Percentiles rank a stretch among this genome's conserved stretches.
These are phyloP conservation scores for Botia kubotai DNA, from an alignment of 2,797 vertebrate genomes.

Conservation along the genomic window DNA sequence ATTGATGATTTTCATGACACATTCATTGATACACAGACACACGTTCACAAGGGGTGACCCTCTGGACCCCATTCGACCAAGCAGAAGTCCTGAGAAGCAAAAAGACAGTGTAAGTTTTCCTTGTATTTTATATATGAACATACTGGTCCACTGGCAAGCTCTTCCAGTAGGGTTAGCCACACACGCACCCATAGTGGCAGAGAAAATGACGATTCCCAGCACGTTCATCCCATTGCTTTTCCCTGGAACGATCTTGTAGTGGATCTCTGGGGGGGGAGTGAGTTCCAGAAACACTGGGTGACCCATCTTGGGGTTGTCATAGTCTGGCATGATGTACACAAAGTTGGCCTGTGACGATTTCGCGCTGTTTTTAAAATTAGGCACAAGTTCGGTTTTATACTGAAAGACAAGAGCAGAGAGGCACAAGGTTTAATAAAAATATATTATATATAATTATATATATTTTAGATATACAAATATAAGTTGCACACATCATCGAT, in stretches of 20 bases:
- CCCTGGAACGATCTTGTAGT: slow-evolving; percentile 83
- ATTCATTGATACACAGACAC: slow-evolving; percentile 89
- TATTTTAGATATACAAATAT: no score
- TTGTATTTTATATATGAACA: neutral
- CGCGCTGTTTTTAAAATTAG: slow-evolving; percentile 70
- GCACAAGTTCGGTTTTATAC: slow-evolving; percentile 87
- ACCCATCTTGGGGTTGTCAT: slow-evolving; percentile 81
- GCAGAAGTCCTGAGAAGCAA: slow-evolving; percentile 79
- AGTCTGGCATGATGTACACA: slow-evolving; percentile 88
- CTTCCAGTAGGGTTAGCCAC: neutral
- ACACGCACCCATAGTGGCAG: slow-evolving; percentile 85
- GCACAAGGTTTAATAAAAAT: slow-evolving; percentile 10
- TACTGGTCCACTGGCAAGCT: neutral
- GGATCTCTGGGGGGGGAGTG: slow-evolving; percentile 84
- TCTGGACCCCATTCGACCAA: slow-evolving; percentile 88
- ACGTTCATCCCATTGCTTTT: slow-evolving; percentile 90
- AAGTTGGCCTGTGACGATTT: slow-evolving; percentile 80
- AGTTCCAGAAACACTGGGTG: slow-evolving; percentile 85
- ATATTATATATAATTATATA: no score
- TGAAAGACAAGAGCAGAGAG: slow-evolving; percentile 58
- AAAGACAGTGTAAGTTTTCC: neutral
- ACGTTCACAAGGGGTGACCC: slow-evolving; percentile 86
- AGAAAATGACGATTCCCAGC: slow-evolving; percentile 90
- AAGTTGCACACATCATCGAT: neutral
- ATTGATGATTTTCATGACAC: slow-evolving; percentile 91